Evolutionary conservation across 2,797 vertebrate species (phyloP), one percentile per base, ranked within the genome.

Genomic region (Ciconia nigra): DNA sequence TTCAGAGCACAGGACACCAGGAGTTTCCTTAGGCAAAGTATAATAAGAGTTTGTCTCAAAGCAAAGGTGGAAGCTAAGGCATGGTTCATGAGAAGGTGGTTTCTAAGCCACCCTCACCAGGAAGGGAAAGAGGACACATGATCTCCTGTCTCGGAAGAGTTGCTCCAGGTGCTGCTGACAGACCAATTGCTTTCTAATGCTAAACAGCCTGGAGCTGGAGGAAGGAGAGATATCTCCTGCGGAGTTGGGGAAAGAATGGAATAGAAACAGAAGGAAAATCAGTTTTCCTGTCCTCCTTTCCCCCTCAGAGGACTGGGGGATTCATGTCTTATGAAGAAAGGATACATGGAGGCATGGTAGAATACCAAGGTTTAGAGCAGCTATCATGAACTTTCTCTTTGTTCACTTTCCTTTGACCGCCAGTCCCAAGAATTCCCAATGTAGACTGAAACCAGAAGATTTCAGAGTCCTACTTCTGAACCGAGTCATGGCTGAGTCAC

Each of bases 401-500:
- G 6, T 72, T 83, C 33, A 21, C 17, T 61, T 77, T 91, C 39
- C 17, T 57, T 85, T 74, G 61, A 57, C 59, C 3, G 4, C 8
- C 11, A 42, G 19, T 71, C 74, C 25, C 14, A 57, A 16, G 46
- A 87, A 70, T 77, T 92, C 33, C 54, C 4, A 3, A 29, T 73
- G 66, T 79, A 78, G 83, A 86, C 72, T 76, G 89, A 95, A 96
- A 89, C 69, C 52, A 47, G 69, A 72, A 55, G 37, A 90, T 91
- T 96, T 96, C 66, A 80, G 72, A 92, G 67, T 72, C 77, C 71
- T 73, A 17, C 16, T 84, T 90, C 33, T 66, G 73, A 88, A 54
- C 14, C 3, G 6, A 96, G 89, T 94, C 92, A 96, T n/a, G 19
- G 13, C 47, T 96, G 96, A 97, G 79, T 97, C 96, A 97, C 84